phyloP scores from a whole-genome alignment of 2,797 vertebrate genomes.

The Crossoptilon crossoptilon region DNA sequence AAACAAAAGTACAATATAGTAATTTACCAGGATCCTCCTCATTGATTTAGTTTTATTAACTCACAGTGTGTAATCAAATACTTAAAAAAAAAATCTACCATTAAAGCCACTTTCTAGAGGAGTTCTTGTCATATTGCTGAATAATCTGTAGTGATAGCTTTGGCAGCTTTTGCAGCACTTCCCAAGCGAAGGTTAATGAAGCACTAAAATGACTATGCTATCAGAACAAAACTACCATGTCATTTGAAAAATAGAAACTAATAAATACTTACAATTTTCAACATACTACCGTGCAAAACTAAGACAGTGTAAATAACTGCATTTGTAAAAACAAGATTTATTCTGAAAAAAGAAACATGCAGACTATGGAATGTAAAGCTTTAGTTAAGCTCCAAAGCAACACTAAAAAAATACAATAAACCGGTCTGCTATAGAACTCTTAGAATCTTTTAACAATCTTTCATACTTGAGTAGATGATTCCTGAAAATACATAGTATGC shows the following conservation, averaged over 20 bases:
- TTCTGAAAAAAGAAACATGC: neutral
- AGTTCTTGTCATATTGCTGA: neutral
- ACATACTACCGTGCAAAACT: neutral
- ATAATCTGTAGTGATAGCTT: neutral
- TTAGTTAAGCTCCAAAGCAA: conserved; percentile 12
- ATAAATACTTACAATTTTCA: neutral
- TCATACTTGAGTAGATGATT: conserved; percentile 62
- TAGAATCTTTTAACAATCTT: conserved; percentile 59
- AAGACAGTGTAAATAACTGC: neutral
- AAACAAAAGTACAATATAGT: neutral
- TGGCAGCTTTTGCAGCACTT: neutral
- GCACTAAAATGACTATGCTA: neutral
- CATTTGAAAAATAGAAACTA: neutral
- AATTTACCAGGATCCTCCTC: neutral
- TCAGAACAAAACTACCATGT: neutral
- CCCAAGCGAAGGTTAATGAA: neutral
- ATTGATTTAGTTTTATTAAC: neutral
- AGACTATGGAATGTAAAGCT: conserved; percentile 23
- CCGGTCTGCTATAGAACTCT: conserved; percentile 29
- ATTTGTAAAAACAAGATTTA: neutral
- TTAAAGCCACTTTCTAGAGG: neutral
- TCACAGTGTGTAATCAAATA: neutral
- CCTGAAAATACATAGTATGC: conserved; percentile 61
- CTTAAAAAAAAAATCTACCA: neutral
- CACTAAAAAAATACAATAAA: conserved; percentile 48